Evolutionary conservation across 2,888 invertebrate species (phyloP), one percentile per base, ranked within the genome.

Genomic region (Mylabris sibirica): DNA sequence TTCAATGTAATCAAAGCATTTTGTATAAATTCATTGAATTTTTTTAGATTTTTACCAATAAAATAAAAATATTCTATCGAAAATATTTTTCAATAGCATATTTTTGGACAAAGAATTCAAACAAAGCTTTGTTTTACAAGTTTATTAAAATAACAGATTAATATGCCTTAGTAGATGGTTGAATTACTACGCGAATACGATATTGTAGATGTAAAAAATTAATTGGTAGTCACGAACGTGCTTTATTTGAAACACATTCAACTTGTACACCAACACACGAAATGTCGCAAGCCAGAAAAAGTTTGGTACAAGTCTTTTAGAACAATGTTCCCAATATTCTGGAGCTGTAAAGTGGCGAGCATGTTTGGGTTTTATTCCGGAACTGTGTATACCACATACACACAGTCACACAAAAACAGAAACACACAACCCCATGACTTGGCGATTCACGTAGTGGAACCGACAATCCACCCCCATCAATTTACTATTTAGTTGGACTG

Each of bases 331-430:
- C 61, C 63, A 57, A 70, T 70, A 60, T 64, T 65, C 53, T 35
- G 65, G 44, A 59, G 63, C n/a, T 24, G 63, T 63, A 67, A 67
- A 65, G 67, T 62, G 64, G 64, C 59, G 35, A 62, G 61, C 64
- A 64, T 44, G 69, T 72, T 68, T 67, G 66, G 24, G 72, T 68
- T 72, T 74, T 71, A 74, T 73, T 70, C 70, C 67, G 65, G 70
- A 72, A 72, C 68, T 68, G 61, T 71, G 73, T 30, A 74, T 72
- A 63, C 67, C 67, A 62, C 68, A 66, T 66, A 67, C 65, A 71
- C 65, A 67, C 65, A 67, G 59, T 67, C 65, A 71, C 63, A 66
- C 66, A 66, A 66, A 64, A 60, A 53, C 20, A 53, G 12, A 17
- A 3, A 53, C 2, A 53, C 53, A 26, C 68, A 59, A 60, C 69